Percentiles rank a stretch among this genome's conserved stretches.
phyloP scores from a whole-genome alignment of 2,113 vertebrate genomes.

The Xiphias gladius region DNA sequence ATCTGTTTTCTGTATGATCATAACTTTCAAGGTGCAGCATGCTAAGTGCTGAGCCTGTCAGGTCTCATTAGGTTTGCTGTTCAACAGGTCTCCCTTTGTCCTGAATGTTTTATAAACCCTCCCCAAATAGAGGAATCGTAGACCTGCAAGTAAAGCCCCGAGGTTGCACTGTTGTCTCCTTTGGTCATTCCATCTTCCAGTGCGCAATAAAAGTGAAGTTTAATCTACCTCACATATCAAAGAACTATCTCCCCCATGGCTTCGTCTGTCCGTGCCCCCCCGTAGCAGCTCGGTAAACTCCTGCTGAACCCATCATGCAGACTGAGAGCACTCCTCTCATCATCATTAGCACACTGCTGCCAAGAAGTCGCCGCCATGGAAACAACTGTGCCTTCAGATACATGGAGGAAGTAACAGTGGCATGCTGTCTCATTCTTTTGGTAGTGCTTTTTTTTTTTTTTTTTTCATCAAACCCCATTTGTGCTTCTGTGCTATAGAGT shows the following conservation, averaged over 20 bases:
- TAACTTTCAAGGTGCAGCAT: constrained; percentile 23
- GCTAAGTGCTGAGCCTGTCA: constrained; percentile 49
- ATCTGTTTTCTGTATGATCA: constrained; percentile 40
- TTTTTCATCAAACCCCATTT: constrained; percentile 33
- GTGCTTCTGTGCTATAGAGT: constrained; percentile 31
- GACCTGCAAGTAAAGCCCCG: constrained; percentile 5
- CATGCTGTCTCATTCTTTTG: constrained; percentile 54
- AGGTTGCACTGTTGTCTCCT: constrained; percentile 16
- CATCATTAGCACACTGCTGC: constrained; percentile 73
- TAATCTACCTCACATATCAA: constrained; percentile 39
- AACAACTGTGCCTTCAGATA: constrained; percentile 65
- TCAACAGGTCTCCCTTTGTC: constrained; percentile 60
- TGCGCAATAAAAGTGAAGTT: constrained; percentile 18
- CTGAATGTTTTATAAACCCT: constrained; percentile 66
- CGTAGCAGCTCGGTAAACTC: constrained; percentile 75
- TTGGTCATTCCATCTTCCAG: constrained; percentile 26
- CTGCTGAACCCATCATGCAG: constrained; percentile 74
- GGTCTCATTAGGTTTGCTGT: constrained; percentile 51
- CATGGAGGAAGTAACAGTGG: constrained; percentile 52
- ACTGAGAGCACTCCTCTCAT: constrained; percentile 57
- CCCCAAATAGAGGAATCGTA: constrained; percentile 14
- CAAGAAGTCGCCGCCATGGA: constrained; percentile 74
- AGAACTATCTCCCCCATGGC: background rate
- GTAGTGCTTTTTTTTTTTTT: constrained; percentile 48
- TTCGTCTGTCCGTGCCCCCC: background rate